Evolutionary conservation across 2,797 vertebrate genomes (phyloP).

Genomic region (Apogon talboti): DNA sequence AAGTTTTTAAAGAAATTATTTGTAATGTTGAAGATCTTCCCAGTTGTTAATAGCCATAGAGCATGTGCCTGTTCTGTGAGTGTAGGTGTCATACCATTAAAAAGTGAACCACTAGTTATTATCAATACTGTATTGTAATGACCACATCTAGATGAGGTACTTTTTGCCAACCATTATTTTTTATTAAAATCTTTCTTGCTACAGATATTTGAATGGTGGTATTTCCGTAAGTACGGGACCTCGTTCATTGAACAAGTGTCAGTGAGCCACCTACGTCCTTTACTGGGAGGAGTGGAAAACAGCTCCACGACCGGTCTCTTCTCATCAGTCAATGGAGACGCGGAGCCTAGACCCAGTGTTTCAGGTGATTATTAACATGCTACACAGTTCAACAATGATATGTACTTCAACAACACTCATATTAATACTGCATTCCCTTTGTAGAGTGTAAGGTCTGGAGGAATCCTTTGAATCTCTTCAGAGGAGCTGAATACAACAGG

Average conservation of each 20-base stretch:
- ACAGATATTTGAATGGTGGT: constrained; percentile 99
- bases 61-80: no score
- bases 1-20: no score
- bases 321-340: constrained; percentile 87
- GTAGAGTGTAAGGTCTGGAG: constrained; percentile 98
- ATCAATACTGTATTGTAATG: neutral
- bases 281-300: constrained; percentile 92
- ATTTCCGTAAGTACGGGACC: constrained; percentile 96
- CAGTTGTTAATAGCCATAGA: no score
- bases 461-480: constrained; percentile 97
- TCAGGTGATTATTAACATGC: constrained; percentile 82
- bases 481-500: constrained; percentile 99
- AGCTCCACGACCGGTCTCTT: constrained; percentile 87
- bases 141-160: neutral
- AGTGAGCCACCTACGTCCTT: constrained; percentile 94
- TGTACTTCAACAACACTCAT: neutral
- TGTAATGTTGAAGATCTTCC: no score
- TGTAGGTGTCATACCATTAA: neutral
- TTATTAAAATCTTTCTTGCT: neutral
- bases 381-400: neutral
- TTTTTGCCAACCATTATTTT: neutral
- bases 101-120: neutral
- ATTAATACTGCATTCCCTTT: constrained; percentile 21
- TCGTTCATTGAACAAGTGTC: constrained; percentile 99
- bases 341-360: constrained; percentile 89